A percentile compares a stretch with the other conserved stretches of the same genome.
Conservation (phyloP, 2,113 vertebrate species). For the Echinops telfairi region DNA sequence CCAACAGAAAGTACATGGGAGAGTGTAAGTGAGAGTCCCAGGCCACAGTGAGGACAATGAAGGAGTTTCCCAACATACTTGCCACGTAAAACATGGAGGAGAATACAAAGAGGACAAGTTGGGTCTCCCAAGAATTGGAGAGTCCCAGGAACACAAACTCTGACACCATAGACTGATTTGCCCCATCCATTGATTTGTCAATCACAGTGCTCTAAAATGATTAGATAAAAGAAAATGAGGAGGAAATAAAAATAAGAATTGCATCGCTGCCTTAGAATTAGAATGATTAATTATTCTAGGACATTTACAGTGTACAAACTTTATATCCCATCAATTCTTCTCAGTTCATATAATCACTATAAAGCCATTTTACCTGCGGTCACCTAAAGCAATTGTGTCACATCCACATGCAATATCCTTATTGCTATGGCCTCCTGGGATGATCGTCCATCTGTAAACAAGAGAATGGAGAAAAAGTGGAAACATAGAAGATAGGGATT, state of each 20-base stretch:
- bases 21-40: slow-evolving; percentile 6
- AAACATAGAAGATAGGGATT: neutral
- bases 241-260: neutral
- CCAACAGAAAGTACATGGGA: slow-evolving; percentile 43
- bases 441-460: neutral
- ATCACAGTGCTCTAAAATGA: neutral
- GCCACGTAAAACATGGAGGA: neutral
- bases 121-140: neutral
- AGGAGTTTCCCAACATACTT: slow-evolving; percentile 23
- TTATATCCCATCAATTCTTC: neutral
- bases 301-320: neutral
- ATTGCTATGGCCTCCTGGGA: neutral
- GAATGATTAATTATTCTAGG: neutral
- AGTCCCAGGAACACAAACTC: slow-evolving; percentile 47
- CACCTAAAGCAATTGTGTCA: neutral
- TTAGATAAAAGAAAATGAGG: neutral
- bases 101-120: neutral
- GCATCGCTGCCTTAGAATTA: neutral
- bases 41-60: neutral
- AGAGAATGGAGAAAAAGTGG: neutral
- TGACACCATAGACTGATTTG: neutral
- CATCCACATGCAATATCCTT: neutral
- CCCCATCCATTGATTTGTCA: neutral
- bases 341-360: neutral
- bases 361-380: neutral